Base-by-base conservation (phyloP, 2,797 vertebrate genomes). In the Mormyrops boulengeri region DNA sequence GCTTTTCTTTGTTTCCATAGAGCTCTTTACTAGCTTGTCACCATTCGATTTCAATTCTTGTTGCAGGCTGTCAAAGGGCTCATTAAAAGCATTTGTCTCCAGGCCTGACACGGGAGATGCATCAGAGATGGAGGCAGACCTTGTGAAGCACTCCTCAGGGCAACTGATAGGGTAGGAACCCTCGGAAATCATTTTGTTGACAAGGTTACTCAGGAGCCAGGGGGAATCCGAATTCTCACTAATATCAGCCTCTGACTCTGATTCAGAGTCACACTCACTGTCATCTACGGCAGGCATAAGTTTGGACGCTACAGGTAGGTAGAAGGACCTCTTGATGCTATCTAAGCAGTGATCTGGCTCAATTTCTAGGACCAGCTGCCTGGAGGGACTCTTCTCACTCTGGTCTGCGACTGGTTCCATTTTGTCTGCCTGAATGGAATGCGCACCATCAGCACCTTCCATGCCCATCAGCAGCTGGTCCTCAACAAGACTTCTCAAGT, bases 141-240 rank as follows among this genome's bases (percentile, higher is more conserved):
- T 96, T 88, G 97, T 97, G 94, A 99, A 98, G 91, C 98, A 99
- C 52, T 99, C 98, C 38, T 99, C 98, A 0, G 98, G 98, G 92
- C 98, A 99, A 93, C 96, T 97, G 92, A 99, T 98, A 91, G 98
- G 97, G 90, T 98, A 98, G 0, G 98, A 99, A 55, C 98, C 98
- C 93, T 99, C 98, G 0, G 97, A 99, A 90, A 99, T 98, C 98
- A 99, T 97, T 93, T 97, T 98, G 95, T 98, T 99, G 93, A 99
- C 98, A 3, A 99, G 94, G 93, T 99, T 99, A 94, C 98, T 98
- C 69, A 99, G 98, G 90, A 99, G 95, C 98, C 98, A 99, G 0
- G 98, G 98, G 0, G 98, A 99, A 92, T 99, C 98, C 0, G 98
- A 98, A 91, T 99, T 98, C 94, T 99, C 98, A 5, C 98, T 99